Percentiles rank a stretch among this genome's conserved stretches.
These are phyloP conservation scores for Ormia ochracea DNA, from an alignment of 2,888 invertebrate species.

Conservation along the genomic window DNA sequence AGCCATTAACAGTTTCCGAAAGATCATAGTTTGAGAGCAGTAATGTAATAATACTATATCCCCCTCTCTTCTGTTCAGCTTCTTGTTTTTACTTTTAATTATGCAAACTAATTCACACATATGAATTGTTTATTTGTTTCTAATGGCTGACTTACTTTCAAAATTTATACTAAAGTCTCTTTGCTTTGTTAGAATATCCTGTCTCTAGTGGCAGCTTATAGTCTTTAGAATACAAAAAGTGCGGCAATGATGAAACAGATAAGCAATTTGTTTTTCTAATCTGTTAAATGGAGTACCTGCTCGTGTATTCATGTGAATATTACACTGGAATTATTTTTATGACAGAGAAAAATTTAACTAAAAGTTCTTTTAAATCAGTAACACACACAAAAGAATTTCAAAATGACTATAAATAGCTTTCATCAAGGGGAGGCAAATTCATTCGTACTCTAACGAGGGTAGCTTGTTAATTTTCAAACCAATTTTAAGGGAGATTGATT, in stretches of 20 bases:
- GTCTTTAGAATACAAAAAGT: slow-evolving; percentile 36
- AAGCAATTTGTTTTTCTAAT: slow-evolving; percentile 17
- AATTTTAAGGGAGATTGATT: no score
- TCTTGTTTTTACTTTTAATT: neutral
- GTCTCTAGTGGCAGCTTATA: slow-evolving; percentile 36
- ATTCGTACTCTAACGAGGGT: neutral
- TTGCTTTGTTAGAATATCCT: neutral
- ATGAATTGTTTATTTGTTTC: neutral
- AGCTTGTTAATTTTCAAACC: neutral
- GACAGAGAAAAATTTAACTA: neutral
- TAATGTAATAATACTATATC: no score
- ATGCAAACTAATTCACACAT: neutral
- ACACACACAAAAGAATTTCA: neutral
- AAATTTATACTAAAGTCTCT: neutral
- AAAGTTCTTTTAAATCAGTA: slow-evolving; percentile 2
- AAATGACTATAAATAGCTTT: neutral
- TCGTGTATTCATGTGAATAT: neutral
- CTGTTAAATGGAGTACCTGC: slow-evolving; percentile 16
- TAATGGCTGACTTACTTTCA: neutral
- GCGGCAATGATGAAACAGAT: neutral
- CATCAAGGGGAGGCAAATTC: neutral
- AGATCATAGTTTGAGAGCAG: no score
- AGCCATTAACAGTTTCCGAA: no score
- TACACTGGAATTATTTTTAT: neutral
- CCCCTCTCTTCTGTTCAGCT: neutral